phyloP scores from a whole-genome alignment of 2,113 vertebrate genomes.

The Collichthys lucidus region DNA sequence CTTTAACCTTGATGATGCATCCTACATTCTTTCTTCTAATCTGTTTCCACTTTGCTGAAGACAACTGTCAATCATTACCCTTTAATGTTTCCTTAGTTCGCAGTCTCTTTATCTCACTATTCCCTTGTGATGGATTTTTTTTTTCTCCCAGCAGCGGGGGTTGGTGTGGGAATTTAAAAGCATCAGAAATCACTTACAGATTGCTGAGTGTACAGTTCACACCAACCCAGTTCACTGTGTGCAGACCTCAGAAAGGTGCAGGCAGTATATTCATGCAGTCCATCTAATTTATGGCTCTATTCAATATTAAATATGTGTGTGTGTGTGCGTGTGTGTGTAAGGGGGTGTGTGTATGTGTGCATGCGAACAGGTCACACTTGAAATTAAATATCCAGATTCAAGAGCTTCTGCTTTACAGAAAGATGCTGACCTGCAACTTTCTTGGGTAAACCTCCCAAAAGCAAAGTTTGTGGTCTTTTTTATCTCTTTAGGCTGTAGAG shows the following conservation, averaged over 20 bases:
- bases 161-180: conserved; percentile 66
- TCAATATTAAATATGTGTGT: conserved; percentile 53
- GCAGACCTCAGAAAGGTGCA: conserved; percentile 53
- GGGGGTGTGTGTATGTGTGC: conserved; percentile 24
- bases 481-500: conserved; percentile 21
- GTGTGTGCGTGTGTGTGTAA: not conserved
- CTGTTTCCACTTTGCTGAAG: conserved; percentile 18
- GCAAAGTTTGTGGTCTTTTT: conserved; percentile 49
- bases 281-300: conserved; percentile 67
- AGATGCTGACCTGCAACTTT: conserved; percentile 74
- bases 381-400: conserved; percentile 63
- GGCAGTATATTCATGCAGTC: conserved; percentile 63
- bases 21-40: not conserved
- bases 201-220: conserved; percentile 71
- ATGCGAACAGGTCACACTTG: conserved; percentile 43
- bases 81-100: conserved; percentile 56
- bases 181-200: conserved; percentile 76
- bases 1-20: not conserved
- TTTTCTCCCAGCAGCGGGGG: conserved; percentile 26
- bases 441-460: conserved; percentile 57
- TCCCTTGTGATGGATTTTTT: conserved; percentile 50
- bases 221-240: conserved; percentile 35
- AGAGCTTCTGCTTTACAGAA: conserved; percentile 34
- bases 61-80: conserved; percentile 60
- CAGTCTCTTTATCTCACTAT: conserved; percentile 59